Evolutionary conservation across 2,888 invertebrate species (phyloP), one percentile per base, ranked within the genome.

Genomic region (Autographa pulchrina): DNA sequence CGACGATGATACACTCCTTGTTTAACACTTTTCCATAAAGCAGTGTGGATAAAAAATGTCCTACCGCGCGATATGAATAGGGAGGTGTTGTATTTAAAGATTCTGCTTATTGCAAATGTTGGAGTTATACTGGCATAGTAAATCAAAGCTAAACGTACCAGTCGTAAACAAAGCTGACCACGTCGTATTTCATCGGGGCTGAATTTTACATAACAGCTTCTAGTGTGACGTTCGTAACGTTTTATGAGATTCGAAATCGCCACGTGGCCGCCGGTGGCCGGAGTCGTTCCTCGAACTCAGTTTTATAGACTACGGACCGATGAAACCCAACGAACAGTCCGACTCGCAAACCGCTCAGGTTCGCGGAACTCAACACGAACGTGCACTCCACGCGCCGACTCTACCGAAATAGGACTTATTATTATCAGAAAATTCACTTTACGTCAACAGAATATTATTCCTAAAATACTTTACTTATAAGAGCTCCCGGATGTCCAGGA

Each of bases 291-390:
- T 75, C 90, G 95, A 95, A 95, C 87, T 86, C 85, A 65, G 88
- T 92, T 95, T 94, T 94, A 95, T 95, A 86, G 93, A 92, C 91
- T 90, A 93, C 89, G 94, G 93, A 88, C 93, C 89, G 93, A 90
- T 95, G 94, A 93, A 92, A 94, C 90, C 91, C 88, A 92, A 90
- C 91, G 91, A 91, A 91, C 92, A 91, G 85, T 86, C 89, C 84
- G 85, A 85, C 89, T 86, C 82, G 86, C 88, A 79, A 87, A 89
- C 89, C 85, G 88, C 83, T 74, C 76, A 83, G 80, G 88, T 92
- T 92, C 92, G 87, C 80, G 77, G 92, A 92, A 92, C 84, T 80
- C 81, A 70, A 67, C 73, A 70, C 74, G 77, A 80, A 77, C 80
- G 78, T 73, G 78, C 71, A 63, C 74, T 75, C 70, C 72, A 67